A percentile compares a stretch with the other conserved stretches of the same genome.
phyloP scores from a whole-genome alignment of 2,888 invertebrate species.

The Dermolepida albohirtum region DNA sequence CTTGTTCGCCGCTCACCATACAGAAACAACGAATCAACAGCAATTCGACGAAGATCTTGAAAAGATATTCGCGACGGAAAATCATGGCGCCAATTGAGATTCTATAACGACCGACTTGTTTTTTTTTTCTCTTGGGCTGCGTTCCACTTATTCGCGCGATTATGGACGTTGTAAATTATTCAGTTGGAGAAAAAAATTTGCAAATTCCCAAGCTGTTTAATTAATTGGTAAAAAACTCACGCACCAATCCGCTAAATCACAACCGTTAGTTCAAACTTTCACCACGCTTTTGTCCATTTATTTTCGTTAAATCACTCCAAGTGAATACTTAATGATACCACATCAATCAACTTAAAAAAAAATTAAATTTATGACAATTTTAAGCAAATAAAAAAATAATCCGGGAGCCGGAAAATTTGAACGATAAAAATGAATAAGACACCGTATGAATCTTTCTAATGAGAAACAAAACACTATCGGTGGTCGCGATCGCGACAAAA shows the following conservation, averaged over 20 bases:
- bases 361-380: too few species aligned
- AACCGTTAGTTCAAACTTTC: conserved; percentile 24
- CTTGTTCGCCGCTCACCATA: neutral
- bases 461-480: conserved; percentile 5
- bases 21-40: neutral
- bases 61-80: neutral
- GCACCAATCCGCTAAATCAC: conserved; percentile 15
- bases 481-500: conserved; percentile 6
- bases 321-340: too few species aligned
- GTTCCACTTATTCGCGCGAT: neutral
- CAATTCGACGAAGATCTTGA: neutral
- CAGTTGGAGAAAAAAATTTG: neutral
- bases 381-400: too few species aligned
- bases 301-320: too few species aligned
- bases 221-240: conserved; percentile 21
- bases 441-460: too few species aligned
- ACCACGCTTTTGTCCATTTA: neutral
- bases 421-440: too few species aligned
- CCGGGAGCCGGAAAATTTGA: too few species aligned
- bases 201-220: too few species aligned
- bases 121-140: neutral
- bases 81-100: conserved; percentile 15
- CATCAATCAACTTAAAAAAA: too few species aligned
- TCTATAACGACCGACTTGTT: neutral
- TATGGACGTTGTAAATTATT: neutral